Conservation (phyloP, 2,113 vertebrate genomes). For the Anser brachyrhynchus region DNA sequence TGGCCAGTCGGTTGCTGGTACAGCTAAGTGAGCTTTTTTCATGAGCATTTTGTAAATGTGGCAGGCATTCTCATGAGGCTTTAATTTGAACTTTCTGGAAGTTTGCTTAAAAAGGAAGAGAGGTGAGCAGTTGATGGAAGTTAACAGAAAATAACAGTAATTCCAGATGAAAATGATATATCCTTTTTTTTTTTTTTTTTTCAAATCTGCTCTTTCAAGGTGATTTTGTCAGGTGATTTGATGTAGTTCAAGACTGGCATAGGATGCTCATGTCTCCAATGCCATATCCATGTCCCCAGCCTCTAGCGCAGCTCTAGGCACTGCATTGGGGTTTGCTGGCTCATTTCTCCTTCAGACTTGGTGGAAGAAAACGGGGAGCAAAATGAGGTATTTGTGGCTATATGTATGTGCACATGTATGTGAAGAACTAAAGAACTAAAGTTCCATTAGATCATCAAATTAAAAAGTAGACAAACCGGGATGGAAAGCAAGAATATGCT, state of each 20-base stretch:
- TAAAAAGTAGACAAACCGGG: not conserved
- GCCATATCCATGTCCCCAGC: not conserved
- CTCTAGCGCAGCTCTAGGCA: not conserved
- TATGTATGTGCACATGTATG: accelerated
- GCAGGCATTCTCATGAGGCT: not conserved
- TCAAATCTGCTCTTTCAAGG: not conserved
- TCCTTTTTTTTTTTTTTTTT: not conserved
- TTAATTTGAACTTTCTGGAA: not conserved
- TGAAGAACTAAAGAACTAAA: not conserved
- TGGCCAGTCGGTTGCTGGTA: not conserved
- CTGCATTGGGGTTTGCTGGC: not conserved
- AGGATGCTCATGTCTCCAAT: not conserved
- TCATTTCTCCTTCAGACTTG: not conserved
- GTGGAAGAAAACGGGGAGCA: not conserved
- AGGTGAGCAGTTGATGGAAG: not conserved
- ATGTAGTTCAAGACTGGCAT: not conserved
- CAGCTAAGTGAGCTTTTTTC: not conserved
- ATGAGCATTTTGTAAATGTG: not conserved
- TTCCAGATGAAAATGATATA: not conserved
- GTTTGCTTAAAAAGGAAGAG: not conserved
- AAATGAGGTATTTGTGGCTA: not conserved
- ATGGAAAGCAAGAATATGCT: not conserved
- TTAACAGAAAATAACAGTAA: accelerated
- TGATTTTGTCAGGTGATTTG: not conserved
- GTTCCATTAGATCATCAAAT: not conserved